Percentiles rank a stretch among this genome's conserved stretches.
phyloP scores from a whole-genome alignment of 2,888 invertebrate species.

The Folsomia candida region DNA sequence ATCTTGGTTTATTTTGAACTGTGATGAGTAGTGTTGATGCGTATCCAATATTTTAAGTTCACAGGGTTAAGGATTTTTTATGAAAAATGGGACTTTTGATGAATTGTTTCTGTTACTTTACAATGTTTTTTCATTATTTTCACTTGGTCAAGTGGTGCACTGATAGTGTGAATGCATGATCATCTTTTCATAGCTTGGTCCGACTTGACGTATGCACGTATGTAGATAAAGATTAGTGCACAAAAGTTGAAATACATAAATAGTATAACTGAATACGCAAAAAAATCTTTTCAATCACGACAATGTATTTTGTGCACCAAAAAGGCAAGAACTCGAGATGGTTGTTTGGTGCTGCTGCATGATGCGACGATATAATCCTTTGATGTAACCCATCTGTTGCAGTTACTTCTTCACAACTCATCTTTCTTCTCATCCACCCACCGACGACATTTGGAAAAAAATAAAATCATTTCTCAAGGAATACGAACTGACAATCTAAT shows the following conservation, averaged over 20 bases:
- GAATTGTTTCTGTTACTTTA: neutral
- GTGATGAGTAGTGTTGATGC: neutral
- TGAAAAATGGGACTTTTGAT: neutral
- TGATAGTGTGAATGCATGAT: too few species aligned
- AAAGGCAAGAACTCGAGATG: slow-evolving; percentile 11
- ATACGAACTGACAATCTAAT: neutral
- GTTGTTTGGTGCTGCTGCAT: slow-evolving; percentile 21
- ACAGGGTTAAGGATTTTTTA: neutral
- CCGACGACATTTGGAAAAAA: neutral
- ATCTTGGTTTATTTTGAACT: neutral
- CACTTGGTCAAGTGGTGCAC: neutral
- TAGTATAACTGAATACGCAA: neutral
- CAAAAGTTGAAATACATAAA: neutral
- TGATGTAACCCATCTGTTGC: slow-evolving; percentile 40
- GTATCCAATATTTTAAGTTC: neutral
- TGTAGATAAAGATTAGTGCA: neutral
- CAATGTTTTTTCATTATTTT: too few species aligned
- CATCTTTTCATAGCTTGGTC: too few species aligned
- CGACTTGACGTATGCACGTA: too few species aligned
- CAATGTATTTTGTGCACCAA: neutral
- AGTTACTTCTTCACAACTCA: slow-evolving; percentile 21
- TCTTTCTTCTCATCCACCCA: slow-evolving; percentile 13
- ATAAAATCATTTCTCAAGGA: neutral
- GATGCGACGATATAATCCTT: slow-evolving; percentile 30
- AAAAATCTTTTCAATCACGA: neutral